Conservation (phyloP, 2,888 invertebrate species). For the Drosophila ustulata region DNA sequence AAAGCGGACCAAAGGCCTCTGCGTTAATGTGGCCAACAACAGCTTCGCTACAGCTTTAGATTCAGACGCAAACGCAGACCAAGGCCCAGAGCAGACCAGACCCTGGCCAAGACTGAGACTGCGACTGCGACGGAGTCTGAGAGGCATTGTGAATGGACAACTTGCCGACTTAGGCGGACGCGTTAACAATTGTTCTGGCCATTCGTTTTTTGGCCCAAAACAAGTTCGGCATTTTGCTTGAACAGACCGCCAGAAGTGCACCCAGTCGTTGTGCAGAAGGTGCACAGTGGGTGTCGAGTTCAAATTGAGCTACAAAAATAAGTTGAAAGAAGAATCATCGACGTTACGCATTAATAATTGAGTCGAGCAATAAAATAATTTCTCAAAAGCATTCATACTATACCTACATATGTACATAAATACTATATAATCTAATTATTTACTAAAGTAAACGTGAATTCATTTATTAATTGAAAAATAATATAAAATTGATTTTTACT, state of each 20-base stretch:
- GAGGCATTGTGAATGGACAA: slow-evolving; percentile 63
- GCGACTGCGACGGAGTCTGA: slow-evolving; percentile 10
- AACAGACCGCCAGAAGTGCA: slow-evolving; percentile 59
- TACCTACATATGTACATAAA: too few relatives aligned
- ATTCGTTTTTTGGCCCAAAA: slow-evolving; percentile 62
- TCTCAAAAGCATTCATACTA: too few relatives aligned
- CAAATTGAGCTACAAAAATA: background rate
- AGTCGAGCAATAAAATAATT: too few relatives aligned
- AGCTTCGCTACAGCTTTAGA: slow-evolving; percentile 21
- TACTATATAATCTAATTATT: too few relatives aligned
- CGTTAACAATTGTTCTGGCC: slow-evolving; percentile 79
- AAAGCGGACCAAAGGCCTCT: slow-evolving; percentile 34
- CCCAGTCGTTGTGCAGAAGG: slow-evolving; percentile 27
- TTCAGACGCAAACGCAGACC: slow-evolving; percentile 18
- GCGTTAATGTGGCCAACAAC: slow-evolving; percentile 51
- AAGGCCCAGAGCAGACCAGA: background rate
- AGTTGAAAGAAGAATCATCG: background rate
- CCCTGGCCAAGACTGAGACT: slow-evolving; percentile 8
- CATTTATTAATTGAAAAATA: too few relatives aligned
- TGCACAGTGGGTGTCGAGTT: slow-evolving; percentile 30
- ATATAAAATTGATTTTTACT: too few relatives aligned
- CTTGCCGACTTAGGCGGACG: slow-evolving; percentile 67
- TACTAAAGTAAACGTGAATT: too few relatives aligned
- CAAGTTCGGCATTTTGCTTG: slow-evolving; percentile 75
- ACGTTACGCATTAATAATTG: too few relatives aligned